Conservation (phyloP, 2,113 vertebrate species). For the Chaenogobius annularis region DNA sequence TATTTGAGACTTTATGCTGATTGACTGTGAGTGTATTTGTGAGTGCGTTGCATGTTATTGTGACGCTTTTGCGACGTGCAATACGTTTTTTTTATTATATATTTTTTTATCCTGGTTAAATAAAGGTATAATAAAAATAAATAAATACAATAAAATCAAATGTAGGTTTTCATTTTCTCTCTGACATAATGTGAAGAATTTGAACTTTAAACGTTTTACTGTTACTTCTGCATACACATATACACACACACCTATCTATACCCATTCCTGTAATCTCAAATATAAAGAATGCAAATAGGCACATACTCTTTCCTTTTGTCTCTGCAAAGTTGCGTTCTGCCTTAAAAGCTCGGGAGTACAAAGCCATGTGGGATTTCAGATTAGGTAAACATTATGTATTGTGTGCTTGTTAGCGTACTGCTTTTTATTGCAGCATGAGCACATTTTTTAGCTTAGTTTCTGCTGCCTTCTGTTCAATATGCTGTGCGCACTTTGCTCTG, state of each 20-base stretch:
- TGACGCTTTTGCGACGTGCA: too few species aligned
- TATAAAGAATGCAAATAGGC: not conserved
- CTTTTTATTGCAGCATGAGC: not conserved
- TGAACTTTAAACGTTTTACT: not conserved
- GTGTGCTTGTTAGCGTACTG: not conserved
- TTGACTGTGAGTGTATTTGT: too few species aligned
- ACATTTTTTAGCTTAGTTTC: not conserved
- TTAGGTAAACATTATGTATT: slow-evolving; percentile 4
- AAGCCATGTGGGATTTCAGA: not conserved
- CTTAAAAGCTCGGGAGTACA: not conserved
- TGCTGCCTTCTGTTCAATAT: not conserved
- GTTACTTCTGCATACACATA: not conserved
- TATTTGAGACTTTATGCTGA: too few species aligned
- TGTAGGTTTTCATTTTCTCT: not conserved
- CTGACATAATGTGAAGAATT: not conserved
- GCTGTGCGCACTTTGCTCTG: not conserved
- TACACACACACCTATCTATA: too few species aligned
- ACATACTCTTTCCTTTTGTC: not conserved
- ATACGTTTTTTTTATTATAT: too few species aligned
- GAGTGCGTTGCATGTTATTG: too few species aligned
- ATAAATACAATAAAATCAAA: too few species aligned
- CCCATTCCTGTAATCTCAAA: not conserved
- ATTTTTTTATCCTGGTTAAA: not conserved
- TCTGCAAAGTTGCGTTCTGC: not conserved
- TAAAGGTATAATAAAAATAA: too few species aligned